Base-by-base conservation (phyloP, 2,888 invertebrate genomes). In the Scaptomyza flava region DNA sequence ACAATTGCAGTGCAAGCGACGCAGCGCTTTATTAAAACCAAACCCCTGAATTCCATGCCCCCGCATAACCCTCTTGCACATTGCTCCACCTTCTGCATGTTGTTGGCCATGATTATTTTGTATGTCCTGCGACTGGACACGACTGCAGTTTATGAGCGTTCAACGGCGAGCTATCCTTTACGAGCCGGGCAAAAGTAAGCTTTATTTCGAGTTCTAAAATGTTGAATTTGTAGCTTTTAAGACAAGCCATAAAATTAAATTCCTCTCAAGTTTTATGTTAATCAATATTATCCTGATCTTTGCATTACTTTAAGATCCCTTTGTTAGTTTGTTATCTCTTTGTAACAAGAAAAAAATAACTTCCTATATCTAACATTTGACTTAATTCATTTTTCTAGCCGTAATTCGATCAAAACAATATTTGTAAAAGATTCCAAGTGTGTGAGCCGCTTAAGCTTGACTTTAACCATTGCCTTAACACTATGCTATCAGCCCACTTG, bases 1-100 rank as follows among this genome's bases (percentile, higher is more conserved):
- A 80, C 87, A 81, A 84, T 87, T 87, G 87, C 84, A 81, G 84
- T 70, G 81, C 87, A 86, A 79, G 73, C 79, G 86, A 42, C 83
- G 51, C 30, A 58, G 77, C 73, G 77, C 73, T 67, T 73, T 62
- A 51, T 51, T 34, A 36, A 50, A 20, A 31, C 45, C 58, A 27
- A 14, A 34, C 31, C 38, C 8, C 38, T 8, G 17, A 31, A 6
- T 6, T 20, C 38, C 7, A 5, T 11, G 1, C 14, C 12, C 9
- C 47, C 14, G 0, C 20, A n/a, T 11, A 23, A 3, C 11, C 20
- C 4, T 0, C 14, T 6, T 3, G 0, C 4, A 7, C 2, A 4
- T 9, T 20, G 48, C 48, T 20, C 50, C 51, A 11, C 6, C 59
- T 33, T 8, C 42, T 51, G 11, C 50, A 23, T 33, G 17, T 31